phyloP scores from a whole-genome alignment of 1,140 invertebrate genomes.

The Euwallacea fornicatus region DNA sequence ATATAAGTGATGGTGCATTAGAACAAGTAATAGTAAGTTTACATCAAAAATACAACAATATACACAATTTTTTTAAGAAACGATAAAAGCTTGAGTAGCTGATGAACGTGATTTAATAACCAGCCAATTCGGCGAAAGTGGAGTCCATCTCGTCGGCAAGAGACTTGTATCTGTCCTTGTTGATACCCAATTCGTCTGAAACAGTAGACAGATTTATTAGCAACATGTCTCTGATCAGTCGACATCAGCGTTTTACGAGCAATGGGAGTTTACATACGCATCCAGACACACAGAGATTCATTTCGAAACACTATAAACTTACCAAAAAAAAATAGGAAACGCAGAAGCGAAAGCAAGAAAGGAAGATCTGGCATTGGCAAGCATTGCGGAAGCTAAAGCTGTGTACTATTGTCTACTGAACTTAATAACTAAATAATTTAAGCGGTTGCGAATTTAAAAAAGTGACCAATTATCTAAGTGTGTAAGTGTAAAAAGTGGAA shows the following conservation, averaged over 20 bases:
- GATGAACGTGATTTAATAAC: constrained; percentile 63
- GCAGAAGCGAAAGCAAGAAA: neutral
- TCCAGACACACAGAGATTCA: neutral
- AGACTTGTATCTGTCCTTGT: constrained; percentile 99
- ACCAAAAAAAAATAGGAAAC: constrained; percentile 5
- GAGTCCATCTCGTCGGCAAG: constrained; percentile 95
- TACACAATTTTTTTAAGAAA: constrained; percentile 31
- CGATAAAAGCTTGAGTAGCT: constrained; percentile 14
- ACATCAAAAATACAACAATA: constrained; percentile 40
- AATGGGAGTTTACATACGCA: too few species aligned
- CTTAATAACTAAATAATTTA: too few species aligned
- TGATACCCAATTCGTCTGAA: constrained; percentile 91
- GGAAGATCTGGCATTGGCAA: neutral
- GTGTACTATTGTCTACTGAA: too few species aligned
- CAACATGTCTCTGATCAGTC: too few species aligned
- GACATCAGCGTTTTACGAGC: too few species aligned
- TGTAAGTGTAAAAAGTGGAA: constrained; percentile 5
- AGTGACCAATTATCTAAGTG: neutral
- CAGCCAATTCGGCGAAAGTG: constrained; percentile 94
- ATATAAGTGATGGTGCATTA: constrained; percentile 36
- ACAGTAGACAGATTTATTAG: neutral
- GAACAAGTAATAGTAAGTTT: constrained; percentile 33
- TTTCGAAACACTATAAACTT: neutral
- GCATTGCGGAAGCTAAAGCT: neutral
- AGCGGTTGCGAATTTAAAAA: neutral